Base-by-base conservation (phyloP, 2,797 vertebrate species). In the Pseudomugil tenellus region DNA sequence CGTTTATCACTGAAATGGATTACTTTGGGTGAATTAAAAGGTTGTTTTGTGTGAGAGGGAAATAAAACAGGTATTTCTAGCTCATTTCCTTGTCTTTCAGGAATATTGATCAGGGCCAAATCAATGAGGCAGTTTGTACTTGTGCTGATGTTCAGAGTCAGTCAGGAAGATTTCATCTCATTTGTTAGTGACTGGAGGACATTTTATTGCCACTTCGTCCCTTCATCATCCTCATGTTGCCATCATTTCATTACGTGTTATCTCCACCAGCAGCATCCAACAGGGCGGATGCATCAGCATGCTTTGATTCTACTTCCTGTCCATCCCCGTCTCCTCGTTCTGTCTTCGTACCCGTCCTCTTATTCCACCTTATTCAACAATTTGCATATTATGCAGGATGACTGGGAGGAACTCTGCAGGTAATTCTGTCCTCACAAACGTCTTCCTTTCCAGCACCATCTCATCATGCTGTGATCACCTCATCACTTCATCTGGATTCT, bases 1-100 rank as follows among this genome's bases (percentile, higher is more conserved):
- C 23, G 17, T 82, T 87, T 70, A 82, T 86, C 79, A 78, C 72
- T 62, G 66, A 71, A 84, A 83, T 76, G 26, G 78, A 78, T 78
- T 71, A 70, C 66, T 76, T 76, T 61, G 52, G 76, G 70, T 68
- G 63, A 84, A 87, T 84, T 72, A 80, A 73, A 64, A 46, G 37
- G 57, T 67, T 76, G 67, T 72, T 76, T 80, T 58, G 57, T 52
- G 75, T 53, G 16, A 57, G 61, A 21, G 28, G 52, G 58, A 32
- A 54, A 17, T 11, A 56, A 49, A 19, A 28, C 57, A 7, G 23
- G 26, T 62, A 63, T 53, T 56, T 73, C 51, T 37, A 19, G 3
- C 56, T 68, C 61, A 43, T 79, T 62, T 32, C n/a, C 31, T 10
- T 28, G 68, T 80, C 78, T 77, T 80, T 87, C 76, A 70, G 57